phyloP scores from a whole-genome alignment of 1,140 invertebrate species.

The Chelonus insularis region DNA sequence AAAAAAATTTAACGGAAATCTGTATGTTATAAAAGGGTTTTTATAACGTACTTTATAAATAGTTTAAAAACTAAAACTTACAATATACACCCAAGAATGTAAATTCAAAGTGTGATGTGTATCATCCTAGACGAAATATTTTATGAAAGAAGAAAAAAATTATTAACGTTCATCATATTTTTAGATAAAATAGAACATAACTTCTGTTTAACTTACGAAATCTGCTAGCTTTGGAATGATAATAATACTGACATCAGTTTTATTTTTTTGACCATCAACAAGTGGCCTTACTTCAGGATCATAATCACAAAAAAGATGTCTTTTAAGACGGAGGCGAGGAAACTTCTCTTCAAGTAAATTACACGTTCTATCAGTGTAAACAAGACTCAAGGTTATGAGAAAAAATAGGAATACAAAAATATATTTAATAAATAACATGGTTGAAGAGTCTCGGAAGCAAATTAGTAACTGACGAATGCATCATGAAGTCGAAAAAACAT shows the following conservation, averaged over 20 bases:
- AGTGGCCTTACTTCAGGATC: slow-evolving; percentile 53
- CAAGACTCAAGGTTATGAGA: neutral
- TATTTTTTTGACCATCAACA: slow-evolving; percentile 39
- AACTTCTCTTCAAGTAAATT: slow-evolving; percentile 38
- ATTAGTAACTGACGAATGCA: neutral
- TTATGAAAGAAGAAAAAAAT: neutral
- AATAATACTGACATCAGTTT: slow-evolving; percentile 48
- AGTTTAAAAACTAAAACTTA: too few species aligned
- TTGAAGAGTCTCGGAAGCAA: neutral
- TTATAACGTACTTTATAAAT: neutral
- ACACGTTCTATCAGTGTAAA: too few species aligned
- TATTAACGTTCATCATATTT: neutral
- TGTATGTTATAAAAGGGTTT: neutral
- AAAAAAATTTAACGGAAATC: neutral
- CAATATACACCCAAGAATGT: slow-evolving; percentile 31
- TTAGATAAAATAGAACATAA: neutral
- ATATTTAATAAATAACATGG: neutral
- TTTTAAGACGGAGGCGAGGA: slow-evolving; percentile 39
- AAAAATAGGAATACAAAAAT: neutral
- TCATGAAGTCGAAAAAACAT: neutral
- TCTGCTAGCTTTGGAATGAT: slow-evolving; percentile 54
- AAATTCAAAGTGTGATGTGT: slow-evolving; percentile 16
- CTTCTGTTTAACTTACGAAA: slow-evolving; percentile 34
- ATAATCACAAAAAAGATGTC: slow-evolving; percentile 57
- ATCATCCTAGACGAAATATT: slow-evolving; percentile 29